Conservation (phyloP, 35 echinoderm and acorn worm species). For the Amphiura filiformis region DNA sequence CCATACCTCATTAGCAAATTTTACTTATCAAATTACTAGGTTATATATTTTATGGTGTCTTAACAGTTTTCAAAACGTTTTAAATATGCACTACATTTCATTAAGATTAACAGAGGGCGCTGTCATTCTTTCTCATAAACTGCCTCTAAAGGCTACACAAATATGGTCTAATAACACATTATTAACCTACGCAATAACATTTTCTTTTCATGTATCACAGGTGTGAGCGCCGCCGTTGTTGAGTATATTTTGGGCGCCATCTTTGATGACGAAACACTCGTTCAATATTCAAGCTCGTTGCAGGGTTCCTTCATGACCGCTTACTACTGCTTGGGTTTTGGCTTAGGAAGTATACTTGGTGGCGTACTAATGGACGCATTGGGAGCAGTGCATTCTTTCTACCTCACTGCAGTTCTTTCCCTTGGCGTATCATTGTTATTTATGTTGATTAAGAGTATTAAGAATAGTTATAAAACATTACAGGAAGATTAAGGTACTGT, state of each 20-base stretch:
- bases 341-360: constrained; percentile 22
- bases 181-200: too few species aligned
- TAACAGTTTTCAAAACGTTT: too few species aligned
- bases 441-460: constrained; percentile 9
- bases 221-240: constrained; percentile 32
- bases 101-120: too few species aligned
- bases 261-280: constrained; percentile 20
- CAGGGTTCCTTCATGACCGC: constrained; percentile 26
- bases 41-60: too few species aligned
- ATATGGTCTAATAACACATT: too few species aligned
- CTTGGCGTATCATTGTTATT: not conserved
- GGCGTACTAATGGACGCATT: constrained; percentile 30
- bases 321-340: constrained; percentile 27
- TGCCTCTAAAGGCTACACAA: too few species aligned
- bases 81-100: too few species aligned
- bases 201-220: not conserved
- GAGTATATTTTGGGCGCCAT: constrained; percentile 40
- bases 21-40: too few species aligned
- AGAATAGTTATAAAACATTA: constrained; percentile 5
- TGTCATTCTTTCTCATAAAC: too few species aligned
- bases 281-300: constrained; percentile 21
- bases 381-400: constrained; percentile 28
- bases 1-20: too few species aligned
- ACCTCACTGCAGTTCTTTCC: not conserved
- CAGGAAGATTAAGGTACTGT: constrained; percentile 19